phyloP scores from a whole-genome alignment of 2,113 vertebrate species.

The Coregonus clupeaformis region DNA sequence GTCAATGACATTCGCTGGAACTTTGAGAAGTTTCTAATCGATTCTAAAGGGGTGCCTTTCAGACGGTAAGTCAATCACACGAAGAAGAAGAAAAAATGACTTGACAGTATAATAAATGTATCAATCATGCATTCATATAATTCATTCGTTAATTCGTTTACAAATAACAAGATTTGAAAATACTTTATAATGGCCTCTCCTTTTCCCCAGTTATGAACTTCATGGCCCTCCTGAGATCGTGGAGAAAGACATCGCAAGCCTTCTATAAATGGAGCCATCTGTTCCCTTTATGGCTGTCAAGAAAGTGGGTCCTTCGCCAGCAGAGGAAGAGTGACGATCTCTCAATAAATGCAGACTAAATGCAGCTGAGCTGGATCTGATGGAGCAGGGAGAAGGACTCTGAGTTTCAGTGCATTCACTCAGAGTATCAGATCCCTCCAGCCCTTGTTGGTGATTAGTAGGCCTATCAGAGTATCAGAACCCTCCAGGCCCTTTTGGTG shows the following conservation, averaged over 20 bases:
- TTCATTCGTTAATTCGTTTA: not conserved
- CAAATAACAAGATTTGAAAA: not conserved
- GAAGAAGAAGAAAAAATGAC: not conserved
- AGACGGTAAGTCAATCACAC: conserved; percentile 61
- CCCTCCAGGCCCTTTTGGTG: too few species aligned
- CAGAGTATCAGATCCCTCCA: conserved; percentile 54
- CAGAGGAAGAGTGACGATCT: conserved; percentile 71
- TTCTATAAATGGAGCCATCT: conserved; percentile 52
- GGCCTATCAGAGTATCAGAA: not conserved
- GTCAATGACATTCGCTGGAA: conserved; percentile 80
- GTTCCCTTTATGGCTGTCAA: not conserved
- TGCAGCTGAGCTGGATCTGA: conserved; percentile 78
- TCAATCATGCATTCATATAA: too few species aligned
- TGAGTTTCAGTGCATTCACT: conserved; percentile 71
- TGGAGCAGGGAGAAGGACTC: conserved; percentile 51
- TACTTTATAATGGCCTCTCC: conserved; percentile 4
- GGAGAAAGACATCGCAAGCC: conserved; percentile 66
- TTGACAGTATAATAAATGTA: too few species aligned
- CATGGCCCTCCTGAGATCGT: conserved; percentile 65
- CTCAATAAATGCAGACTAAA: conserved; percentile 68
- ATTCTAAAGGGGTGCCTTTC: conserved; percentile 67
- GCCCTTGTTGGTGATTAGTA: conserved; percentile 46
- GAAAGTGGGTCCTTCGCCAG: not conserved
- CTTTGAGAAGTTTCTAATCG: conserved; percentile 79
- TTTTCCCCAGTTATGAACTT: conserved; percentile 69